Conservation (phyloP, 2,113 vertebrate species). For the Epinephelus cyanopodus region DNA sequence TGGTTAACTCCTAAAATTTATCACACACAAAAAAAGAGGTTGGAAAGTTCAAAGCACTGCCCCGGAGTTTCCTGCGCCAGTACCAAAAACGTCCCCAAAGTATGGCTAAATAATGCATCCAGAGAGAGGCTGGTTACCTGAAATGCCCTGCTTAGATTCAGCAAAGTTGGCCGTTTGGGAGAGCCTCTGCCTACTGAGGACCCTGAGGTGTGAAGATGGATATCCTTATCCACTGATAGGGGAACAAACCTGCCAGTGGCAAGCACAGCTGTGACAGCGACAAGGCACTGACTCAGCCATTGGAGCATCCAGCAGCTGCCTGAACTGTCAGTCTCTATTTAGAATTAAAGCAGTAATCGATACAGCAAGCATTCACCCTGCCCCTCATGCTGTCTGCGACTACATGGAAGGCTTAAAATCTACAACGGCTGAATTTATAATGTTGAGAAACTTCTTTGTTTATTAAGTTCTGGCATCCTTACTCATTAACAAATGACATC, state of each 20-base stretch:
- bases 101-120: conserved; percentile 60
- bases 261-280: conserved; percentile 71
- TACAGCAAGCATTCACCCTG: conserved; percentile 51
- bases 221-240: conserved; percentile 72
- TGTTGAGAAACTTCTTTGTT: neutral
- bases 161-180: conserved; percentile 52
- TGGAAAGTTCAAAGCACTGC: conserved; percentile 47
- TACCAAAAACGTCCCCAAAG: conserved; percentile 42
- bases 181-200: conserved; percentile 52
- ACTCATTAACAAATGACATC: conserved; percentile 42
- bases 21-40: neutral
- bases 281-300: conserved; percentile 75
- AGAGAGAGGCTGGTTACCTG: conserved; percentile 51
- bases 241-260: conserved; percentile 75
- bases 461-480: neutral
- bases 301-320: conserved; percentile 64
- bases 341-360: conserved; percentile 75
- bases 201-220: conserved; percentile 79
- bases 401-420: neutral
- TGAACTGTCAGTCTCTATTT: conserved; percentile 69
- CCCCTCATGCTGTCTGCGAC: conserved; percentile 14
- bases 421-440: neutral
- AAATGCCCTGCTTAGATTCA: conserved; percentile 59
- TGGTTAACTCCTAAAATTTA: conserved; percentile 1
- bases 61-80: conserved; percentile 20